Evolutionary conservation across 2,113 vertebrate species (phyloP), one percentile per base, ranked within the genome.

Genomic region (Nothobranchius kuhntae): DNA sequence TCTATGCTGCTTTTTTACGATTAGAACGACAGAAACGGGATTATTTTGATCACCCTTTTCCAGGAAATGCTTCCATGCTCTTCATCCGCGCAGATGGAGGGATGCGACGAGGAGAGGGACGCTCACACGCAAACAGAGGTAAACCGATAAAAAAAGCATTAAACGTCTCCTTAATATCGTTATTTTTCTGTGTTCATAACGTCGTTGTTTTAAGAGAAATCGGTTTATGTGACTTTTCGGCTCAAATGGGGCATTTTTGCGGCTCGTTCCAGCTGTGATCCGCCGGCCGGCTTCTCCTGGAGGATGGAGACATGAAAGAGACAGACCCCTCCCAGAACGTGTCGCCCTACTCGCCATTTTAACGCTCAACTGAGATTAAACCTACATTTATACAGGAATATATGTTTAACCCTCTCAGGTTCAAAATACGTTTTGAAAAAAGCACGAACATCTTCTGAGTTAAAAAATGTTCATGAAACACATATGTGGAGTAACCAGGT

Each of bases 41-140:
- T 10, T 45, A 36, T 47, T 55, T 13, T 21, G 0, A 54, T 5
- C 35, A 42, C 24, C 30, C 42, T 35, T 57, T 42, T 59, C 15
- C 47, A 1, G 38, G 67, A 53, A 51, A 89, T 86, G 87, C 80
- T 88, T 17, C 87, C 84, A 55, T 83, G 85, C 85, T 89, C 87
- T 17, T 88, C 86, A 35, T 82, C 88, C 15, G 79, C 73, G 75
- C 89, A 79, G 89, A 92, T 89, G 89, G 91, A 93, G 78, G 86
- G 81, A 71, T 85, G 88, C 57, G 87, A 78, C 76, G 80, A 81
- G 60, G 81, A 85, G 76, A 78, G 74, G 58, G 84, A 80, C 77
- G 73, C 87, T 1, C 83, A 78, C 69, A 87, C 82, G 68, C 89
- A 74, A 24, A 87, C 81, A 1, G 89, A 94, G 93, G 93, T 94